Evolutionary conservation across 1,140 invertebrate species (phyloP), one percentile per base, ranked within the genome.

Genomic region (Samia ricini): DNA sequence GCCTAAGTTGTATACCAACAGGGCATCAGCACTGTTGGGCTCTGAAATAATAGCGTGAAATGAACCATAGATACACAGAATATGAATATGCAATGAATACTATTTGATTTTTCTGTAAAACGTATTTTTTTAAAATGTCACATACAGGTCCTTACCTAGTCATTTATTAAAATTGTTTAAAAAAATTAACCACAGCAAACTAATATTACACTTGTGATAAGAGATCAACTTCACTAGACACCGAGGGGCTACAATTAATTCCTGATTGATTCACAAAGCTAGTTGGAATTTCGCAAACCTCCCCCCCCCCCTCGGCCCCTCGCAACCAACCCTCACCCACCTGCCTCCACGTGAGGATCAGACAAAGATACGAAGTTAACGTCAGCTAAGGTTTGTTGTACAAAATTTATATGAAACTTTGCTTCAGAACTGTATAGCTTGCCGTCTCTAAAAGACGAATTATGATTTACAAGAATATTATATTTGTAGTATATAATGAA

Each of bases 351-450:
- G 72, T 83, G 78, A 85, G 75, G 75, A 79, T 79, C 85, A 88
- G 79, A 86, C 85, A 82, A 87, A 88, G 87, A 89, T 88, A 81
- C 84, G 66, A 81, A 89, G 81, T 86, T 85, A 84, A 85, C 87
- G 83, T 87, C 80, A 87, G 79, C 77, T 85, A 83, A 83, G 81
- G 81, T 81, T 87, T 81, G 78, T 83, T 86, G 79, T 89, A 83
- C 79, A 82, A 87, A 87, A 89, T 88, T 81, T 88, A 88, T 88
- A 88, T 84, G 70, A 87, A 88, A 87, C 82, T 88, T 86, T 79
- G 76, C 76, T 79, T 71, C 66, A 64, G 56, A 75, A 69, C 64
- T 77, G 63, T 62, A 52, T 56, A 61, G 52, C 15, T 62, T 70
- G 55, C 77, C 64, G 81, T 19, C 49, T 77, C 33, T 18, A 18